These are phyloP conservation scores for Stichodactyla helianthus DNA, from an alignment of 64 coral and sea anemone species.

Conservation along the genomic window DNA sequence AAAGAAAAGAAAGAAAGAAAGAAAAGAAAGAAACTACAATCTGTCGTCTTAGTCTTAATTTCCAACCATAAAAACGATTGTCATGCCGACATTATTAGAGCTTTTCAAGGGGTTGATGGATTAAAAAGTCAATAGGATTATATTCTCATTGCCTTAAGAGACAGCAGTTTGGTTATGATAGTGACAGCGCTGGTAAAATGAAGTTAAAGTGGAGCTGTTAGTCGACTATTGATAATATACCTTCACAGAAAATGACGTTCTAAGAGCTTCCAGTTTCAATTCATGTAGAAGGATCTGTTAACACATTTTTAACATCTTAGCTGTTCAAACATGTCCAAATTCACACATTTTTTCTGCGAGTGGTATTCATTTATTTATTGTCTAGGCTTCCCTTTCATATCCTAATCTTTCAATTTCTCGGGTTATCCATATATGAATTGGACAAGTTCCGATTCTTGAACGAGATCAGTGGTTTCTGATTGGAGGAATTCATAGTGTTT, in stretches of 20 bases:
- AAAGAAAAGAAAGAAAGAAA: background rate
- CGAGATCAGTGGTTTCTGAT: background rate
- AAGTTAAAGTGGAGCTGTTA: background rate
- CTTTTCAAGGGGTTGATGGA: background rate
- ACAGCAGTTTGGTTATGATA: background rate
- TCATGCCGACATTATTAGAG: background rate
- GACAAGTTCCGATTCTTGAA: conserved; percentile 1
- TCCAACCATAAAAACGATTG: background rate
- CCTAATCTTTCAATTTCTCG: background rate
- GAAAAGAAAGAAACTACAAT: background rate
- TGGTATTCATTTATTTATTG: background rate
- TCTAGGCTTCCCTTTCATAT: background rate
- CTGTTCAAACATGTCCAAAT: background rate
- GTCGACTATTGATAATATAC: background rate
- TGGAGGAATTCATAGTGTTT: background rate
- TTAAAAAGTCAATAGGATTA: background rate
- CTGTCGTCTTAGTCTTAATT: too few species aligned
- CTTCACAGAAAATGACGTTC: background rate
- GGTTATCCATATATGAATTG: background rate
- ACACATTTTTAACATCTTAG: background rate
- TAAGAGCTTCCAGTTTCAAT: background rate
- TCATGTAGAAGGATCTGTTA: background rate
- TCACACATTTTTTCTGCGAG: background rate
- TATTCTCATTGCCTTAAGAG: background rate
- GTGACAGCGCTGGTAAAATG: too few species aligned